phyloP scores from a whole-genome alignment of 1,140 invertebrate genomes.

The Thaumetopoea pityocampa region DNA sequence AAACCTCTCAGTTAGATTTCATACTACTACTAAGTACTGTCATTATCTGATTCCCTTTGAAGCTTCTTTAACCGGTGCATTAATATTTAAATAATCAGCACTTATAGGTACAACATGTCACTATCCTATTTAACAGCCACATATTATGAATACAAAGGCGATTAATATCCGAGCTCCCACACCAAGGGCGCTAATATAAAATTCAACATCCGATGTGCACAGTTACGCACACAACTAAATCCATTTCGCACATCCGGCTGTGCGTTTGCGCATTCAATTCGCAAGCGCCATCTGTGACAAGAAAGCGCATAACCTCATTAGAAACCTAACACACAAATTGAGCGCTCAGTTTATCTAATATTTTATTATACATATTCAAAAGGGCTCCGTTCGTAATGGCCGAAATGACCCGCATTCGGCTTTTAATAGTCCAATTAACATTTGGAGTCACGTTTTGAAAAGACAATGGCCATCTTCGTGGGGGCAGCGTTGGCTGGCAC shows the following conservation, averaged over 20 bases:
- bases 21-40: conserved; percentile 5
- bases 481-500: conserved; percentile 62
- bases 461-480: conserved; percentile 74
- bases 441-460: conserved; percentile 71
- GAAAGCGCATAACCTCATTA: conserved; percentile 75
- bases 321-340: conserved; percentile 72
- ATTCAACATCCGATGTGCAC: conserved; percentile 49
- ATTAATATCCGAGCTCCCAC: conserved; percentile 33
- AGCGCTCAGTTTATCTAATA: conserved; percentile 69
- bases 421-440: conserved; percentile 75
- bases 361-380: conserved; percentile 76
- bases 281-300: conserved; percentile 64
- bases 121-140: conserved; percentile 17
- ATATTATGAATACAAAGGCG: conserved; percentile 23
- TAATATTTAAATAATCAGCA: conserved; percentile 6
- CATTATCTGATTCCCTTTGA: conserved; percentile 7
- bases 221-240: conserved; percentile 58
- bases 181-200: conserved; percentile 50
- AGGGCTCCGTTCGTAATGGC: conserved; percentile 67
- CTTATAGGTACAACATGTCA: conserved; percentile 17
- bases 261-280: conserved; percentile 61
- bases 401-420: conserved; percentile 72
- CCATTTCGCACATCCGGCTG: conserved; percentile 71
- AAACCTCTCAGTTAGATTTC: no score
- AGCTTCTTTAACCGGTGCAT: conserved; percentile 3